Evolutionary conservation across 2,888 invertebrate genomes (phyloP).

Genomic region (Rosalia funebris): DNA sequence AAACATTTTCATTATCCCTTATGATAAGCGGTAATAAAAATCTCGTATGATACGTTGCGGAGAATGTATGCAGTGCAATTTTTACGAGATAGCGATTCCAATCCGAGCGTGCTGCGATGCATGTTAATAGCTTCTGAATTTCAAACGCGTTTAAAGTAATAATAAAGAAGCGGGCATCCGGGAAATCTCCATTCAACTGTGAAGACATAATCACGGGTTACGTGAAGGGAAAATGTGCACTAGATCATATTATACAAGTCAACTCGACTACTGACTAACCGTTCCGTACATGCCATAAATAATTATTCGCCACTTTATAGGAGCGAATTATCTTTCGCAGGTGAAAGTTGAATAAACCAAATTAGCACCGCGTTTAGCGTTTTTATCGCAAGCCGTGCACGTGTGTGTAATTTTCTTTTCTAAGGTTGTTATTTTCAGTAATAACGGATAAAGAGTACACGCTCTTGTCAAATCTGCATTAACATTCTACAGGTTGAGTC

Average conservation of each 20-base stretch:
- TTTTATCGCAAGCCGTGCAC: too few species aligned
- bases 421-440: too few species aligned
- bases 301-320: slow-evolving; percentile 33
- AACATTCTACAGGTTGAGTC: too few species aligned
- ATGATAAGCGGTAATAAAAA: slow-evolving; percentile 34
- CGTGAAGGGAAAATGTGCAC: slow-evolving; percentile 46
- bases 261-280: slow-evolving; percentile 42
- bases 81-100: slow-evolving; percentile 30
- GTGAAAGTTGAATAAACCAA: slow-evolving; percentile 23
- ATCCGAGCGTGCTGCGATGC: slow-evolving; percentile 42
- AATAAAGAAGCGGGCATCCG: slow-evolving; percentile 56
- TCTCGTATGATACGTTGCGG: slow-evolving; percentile 27
- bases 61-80: slow-evolving; percentile 13
- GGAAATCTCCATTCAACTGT: slow-evolving; percentile 58
- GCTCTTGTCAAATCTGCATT: too few species aligned
- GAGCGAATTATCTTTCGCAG: slow-evolving; percentile 11
- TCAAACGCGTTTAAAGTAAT: slow-evolving; percentile 50
- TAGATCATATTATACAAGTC: slow-evolving; percentile 46
- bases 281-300: slow-evolving; percentile 29
- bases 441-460: too few species aligned
- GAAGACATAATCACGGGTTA: slow-evolving; percentile 54
- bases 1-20: slow-evolving; percentile 34
- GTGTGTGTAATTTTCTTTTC: too few species aligned
- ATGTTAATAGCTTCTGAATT: slow-evolving; percentile 53
- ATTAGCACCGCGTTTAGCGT: slow-evolving; percentile 1